phyloP scores from a whole-genome alignment of 2,113 vertebrate species.

The Atlantisia rogersi region DNA sequence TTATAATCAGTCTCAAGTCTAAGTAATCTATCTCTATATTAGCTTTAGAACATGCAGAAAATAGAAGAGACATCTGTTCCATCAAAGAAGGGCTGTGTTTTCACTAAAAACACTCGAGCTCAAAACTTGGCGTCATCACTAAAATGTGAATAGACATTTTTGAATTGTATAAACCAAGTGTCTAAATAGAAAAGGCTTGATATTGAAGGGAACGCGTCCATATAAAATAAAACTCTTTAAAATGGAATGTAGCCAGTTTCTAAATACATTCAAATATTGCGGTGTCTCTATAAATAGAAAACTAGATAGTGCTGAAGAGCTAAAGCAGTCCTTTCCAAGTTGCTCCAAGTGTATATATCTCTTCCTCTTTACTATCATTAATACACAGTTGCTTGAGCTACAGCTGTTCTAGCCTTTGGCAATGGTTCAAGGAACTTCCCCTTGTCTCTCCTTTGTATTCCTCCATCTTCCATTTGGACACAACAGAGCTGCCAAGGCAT shows the following conservation, averaged over 20 bases:
- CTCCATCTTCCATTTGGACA: constrained; percentile 53
- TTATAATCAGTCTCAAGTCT: neutral
- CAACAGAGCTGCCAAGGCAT: neutral
- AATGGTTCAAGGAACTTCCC: constrained; percentile 51
- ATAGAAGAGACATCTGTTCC: neutral
- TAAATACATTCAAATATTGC: constrained; percentile 18
- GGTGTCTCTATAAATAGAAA: constrained; percentile 19
- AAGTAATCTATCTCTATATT: neutral
- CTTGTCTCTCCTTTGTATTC: constrained; percentile 3
- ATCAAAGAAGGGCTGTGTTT: neutral
- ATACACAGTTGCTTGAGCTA: constrained; percentile 9
- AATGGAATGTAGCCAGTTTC: constrained; percentile 71
- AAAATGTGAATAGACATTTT: neutral
- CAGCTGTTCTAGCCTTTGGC: constrained; percentile 59
- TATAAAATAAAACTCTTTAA: constrained; percentile 25
- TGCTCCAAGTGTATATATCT: constrained; percentile 21
- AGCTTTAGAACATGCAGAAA: constrained; percentile 20
- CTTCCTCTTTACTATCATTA: constrained; percentile 16
- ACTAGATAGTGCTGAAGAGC: neutral
- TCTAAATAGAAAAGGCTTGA: neutral
- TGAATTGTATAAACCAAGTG: neutral
- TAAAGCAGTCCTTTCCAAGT: constrained; percentile 12
- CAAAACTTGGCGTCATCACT: neutral
- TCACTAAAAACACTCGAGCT: neutral
- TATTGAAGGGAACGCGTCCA: neutral